These are phyloP conservation scores for Ecdyonurus torrentis DNA, from an alignment of 2,888 invertebrate species.

Conservation along the genomic window DNA sequence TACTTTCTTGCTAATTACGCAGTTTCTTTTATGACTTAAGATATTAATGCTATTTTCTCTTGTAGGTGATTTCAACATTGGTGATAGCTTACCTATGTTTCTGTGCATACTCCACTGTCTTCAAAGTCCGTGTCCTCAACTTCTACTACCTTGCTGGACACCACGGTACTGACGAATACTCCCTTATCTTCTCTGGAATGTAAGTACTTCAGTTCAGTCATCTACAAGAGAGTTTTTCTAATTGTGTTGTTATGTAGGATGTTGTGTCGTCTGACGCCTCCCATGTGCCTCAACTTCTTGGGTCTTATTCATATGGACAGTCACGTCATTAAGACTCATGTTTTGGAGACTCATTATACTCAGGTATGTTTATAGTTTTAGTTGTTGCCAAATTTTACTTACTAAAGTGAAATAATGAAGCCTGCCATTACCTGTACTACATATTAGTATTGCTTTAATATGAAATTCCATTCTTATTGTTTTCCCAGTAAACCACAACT, in stretches of 20 bases:
- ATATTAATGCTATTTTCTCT: constrained; percentile 15
- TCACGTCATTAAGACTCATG: constrained; percentile 63
- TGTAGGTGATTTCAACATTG: constrained; percentile 71
- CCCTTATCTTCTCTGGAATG: constrained; percentile 97
- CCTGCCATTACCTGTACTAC: too few relatives aligned
- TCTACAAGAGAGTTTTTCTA: too few relatives aligned
- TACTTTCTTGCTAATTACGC: too few relatives aligned
- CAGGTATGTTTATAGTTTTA: constrained; percentile 55
- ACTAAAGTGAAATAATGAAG: too few relatives aligned
- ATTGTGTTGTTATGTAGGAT: too few relatives aligned
- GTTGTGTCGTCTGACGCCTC: constrained; percentile 90
- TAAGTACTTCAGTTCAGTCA: constrained; percentile 22
- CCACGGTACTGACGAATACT: constrained; percentile 97
- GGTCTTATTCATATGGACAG: constrained; percentile 97
- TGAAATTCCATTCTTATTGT: too few relatives aligned
- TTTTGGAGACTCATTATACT: constrained; percentile 87
- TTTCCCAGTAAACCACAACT: too few relatives aligned
- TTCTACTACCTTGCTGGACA: constrained; percentile 94
- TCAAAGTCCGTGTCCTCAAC: constrained; percentile 90
- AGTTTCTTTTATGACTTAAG: too few relatives aligned
- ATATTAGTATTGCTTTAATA: too few relatives aligned
- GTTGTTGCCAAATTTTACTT: too few relatives aligned
- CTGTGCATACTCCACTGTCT: constrained; percentile 95
- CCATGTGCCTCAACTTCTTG: constrained; percentile 95
- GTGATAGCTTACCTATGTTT: constrained; percentile 91